Base-by-base conservation (phyloP, 1,140 invertebrate species). In the Diuraphis noxia region DNA sequence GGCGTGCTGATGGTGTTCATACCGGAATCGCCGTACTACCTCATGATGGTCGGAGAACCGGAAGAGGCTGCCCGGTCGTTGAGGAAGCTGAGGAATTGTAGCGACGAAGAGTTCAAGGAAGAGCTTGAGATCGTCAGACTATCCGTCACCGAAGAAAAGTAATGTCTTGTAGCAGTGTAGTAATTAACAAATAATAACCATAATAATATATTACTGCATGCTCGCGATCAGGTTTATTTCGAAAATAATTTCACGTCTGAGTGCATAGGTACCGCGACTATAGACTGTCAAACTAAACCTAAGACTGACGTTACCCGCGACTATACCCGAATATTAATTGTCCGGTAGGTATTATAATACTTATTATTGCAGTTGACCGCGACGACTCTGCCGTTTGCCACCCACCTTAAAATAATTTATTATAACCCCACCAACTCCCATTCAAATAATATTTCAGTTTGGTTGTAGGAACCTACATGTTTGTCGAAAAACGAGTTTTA, bases 11-110 rank as follows among this genome's bases (percentile, higher is more conserved):
- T 97, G 94, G 89, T 95, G 13, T 95, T 96, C 85, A 96, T 98
- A 94, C 97, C 97, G 0, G 98, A 98, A 93, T 96, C 97, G 52
- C 98, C 98, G 0, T 96, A 96, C 91, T 97, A 95, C 92, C 94
- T 96, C 49, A 94, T 97, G 0, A 94, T 94, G 23, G 95, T 95
- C 93, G 95, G 95, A 93, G 94, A 95, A 43, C 94, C 95, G 72
- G 94, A 95, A 13, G 95, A 96, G 5, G 97, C 97, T 0, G 93
- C 95, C 0, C 93, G 94, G 4, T 94, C 96, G 10, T 93, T 98
- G 92, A 94, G 95, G 85, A 96, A 95, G 92, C 94, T 98, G 1
- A 94, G 97, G 4, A 95, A 85, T 7, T 82, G 88, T 25, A 79
- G 90, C 6, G 84, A 92, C 17, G 8, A 41, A 25, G 88, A 56